These are phyloP conservation scores for Hiodon alosoides DNA, from an alignment of 2,113 vertebrate genomes.

Conservation along the genomic window DNA sequence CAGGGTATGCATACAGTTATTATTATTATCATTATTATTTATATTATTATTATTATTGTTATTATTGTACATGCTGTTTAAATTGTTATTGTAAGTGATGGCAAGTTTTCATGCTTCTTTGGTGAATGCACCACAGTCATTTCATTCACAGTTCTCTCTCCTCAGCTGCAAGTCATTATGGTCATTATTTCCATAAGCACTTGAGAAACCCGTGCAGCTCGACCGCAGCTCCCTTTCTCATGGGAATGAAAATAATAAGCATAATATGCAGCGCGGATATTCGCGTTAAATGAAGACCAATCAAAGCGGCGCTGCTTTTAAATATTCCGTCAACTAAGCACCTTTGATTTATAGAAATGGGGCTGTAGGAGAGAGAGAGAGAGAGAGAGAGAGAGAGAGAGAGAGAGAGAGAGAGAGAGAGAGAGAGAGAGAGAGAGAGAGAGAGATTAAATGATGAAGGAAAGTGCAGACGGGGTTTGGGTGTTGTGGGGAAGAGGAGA, in stretches of 20 bases:
- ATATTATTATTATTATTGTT: constrained; percentile 24
- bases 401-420: background rate
- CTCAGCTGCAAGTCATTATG: constrained; percentile 72
- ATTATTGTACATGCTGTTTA: constrained; percentile 49
- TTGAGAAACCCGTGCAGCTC: constrained; percentile 39
- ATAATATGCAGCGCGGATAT: constrained; percentile 9
- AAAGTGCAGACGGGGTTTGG: too few species aligned
- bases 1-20: constrained; percentile 54
- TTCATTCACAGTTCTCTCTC: constrained; percentile 64
- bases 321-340: constrained; percentile 7
- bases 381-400: background rate
- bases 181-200: constrained; percentile 69
- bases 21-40: background rate
- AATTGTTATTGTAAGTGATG: constrained; percentile 55
- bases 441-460: too few species aligned
- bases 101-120: constrained; percentile 56
- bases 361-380: background rate
- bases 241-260: constrained; percentile 45
- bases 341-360: constrained; percentile 13
- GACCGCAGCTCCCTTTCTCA: constrained; percentile 42
- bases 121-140: constrained; percentile 66
- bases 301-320: constrained; percentile 8
- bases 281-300: constrained; percentile 16
- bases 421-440: background rate
- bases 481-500: too few species aligned